phyloP scores from a whole-genome alignment of 2,113 vertebrate genomes.

The Oxygymnocypris stewartii region DNA sequence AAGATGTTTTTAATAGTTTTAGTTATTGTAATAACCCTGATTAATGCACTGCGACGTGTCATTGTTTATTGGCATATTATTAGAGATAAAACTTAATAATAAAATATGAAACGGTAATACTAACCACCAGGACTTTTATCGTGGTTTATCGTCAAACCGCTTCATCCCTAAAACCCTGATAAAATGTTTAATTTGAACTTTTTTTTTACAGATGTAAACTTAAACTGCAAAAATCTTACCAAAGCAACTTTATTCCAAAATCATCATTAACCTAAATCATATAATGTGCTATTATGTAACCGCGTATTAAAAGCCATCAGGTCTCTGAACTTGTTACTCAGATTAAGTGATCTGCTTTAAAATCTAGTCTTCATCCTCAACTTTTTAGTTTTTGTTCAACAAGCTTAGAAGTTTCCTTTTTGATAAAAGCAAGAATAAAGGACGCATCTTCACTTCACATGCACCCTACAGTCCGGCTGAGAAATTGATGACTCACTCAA shows the following conservation, averaged over 20 bases:
- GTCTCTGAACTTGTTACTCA: not conserved
- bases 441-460: slow-evolving; percentile 28
- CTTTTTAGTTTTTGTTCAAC: not conserved
- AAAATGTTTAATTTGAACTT: not conserved
- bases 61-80: not conserved
- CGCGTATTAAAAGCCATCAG: not conserved
- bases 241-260: not conserved
- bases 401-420: slow-evolving; percentile 42
- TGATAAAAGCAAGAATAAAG: slow-evolving; percentile 14
- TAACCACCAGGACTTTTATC: too few relatives aligned
- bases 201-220: not conserved
- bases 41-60: not conserved
- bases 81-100: too few relatives aligned
- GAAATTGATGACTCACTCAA: slow-evolving; percentile 68
- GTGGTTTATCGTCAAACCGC: too few relatives aligned
- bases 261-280: slow-evolving; percentile 1
- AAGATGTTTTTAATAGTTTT: too few relatives aligned
- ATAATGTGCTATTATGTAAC: slow-evolving; percentile 22
- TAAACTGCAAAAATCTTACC: not conserved
- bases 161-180: not conserved
- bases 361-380: not conserved
- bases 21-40: too few relatives aligned
- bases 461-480: slow-evolving; percentile 57
- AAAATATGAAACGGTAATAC: too few relatives aligned
- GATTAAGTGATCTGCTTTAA: not conserved